These are phyloP conservation scores for Scatophagus argus DNA, from an alignment of 2,113 vertebrate genomes.

Conservation along the genomic window DNA sequence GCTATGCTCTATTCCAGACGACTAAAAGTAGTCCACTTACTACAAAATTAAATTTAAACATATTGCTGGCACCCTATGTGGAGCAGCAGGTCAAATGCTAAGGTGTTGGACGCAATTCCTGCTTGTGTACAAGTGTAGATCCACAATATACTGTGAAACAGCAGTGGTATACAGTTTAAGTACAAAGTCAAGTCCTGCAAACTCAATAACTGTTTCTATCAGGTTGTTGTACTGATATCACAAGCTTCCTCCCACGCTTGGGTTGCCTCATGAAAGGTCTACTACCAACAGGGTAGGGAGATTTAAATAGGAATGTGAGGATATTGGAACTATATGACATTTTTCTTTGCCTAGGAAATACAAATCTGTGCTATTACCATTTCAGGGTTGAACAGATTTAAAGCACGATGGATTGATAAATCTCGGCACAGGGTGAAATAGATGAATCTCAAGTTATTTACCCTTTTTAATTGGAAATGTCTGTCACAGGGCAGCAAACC, in stretches of 20 bases:
- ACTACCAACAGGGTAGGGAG: constrained; percentile 34
- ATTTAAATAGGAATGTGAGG: constrained; percentile 52
- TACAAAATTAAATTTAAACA: background rate
- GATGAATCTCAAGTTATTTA: constrained; percentile 83
- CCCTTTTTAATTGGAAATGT: constrained; percentile 85
- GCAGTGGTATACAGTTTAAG: background rate
- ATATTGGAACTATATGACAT: constrained; percentile 61
- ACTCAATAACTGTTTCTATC: constrained; percentile 24
- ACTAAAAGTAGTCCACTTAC: background rate
- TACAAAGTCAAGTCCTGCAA: constrained; percentile 15
- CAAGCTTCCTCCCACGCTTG: constrained; percentile 17
- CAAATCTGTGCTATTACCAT: constrained; percentile 71
- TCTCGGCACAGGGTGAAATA: constrained; percentile 71
- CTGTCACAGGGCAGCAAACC: constrained; percentile 77
- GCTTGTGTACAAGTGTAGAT: background rate
- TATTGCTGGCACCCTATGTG: background rate
- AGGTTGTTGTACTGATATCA: constrained; percentile 30
- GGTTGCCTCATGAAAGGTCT: constrained; percentile 41
- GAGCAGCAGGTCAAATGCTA: background rate
- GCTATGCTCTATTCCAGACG: background rate
- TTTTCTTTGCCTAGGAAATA: constrained; percentile 66
- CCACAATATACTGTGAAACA: background rate
- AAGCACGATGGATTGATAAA: constrained; percentile 75
- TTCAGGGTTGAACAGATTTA: constrained; percentile 75
- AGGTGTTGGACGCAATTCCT: background rate